Conservation (phyloP, 2,113 vertebrate species). For the Zosterops lateralis region DNA sequence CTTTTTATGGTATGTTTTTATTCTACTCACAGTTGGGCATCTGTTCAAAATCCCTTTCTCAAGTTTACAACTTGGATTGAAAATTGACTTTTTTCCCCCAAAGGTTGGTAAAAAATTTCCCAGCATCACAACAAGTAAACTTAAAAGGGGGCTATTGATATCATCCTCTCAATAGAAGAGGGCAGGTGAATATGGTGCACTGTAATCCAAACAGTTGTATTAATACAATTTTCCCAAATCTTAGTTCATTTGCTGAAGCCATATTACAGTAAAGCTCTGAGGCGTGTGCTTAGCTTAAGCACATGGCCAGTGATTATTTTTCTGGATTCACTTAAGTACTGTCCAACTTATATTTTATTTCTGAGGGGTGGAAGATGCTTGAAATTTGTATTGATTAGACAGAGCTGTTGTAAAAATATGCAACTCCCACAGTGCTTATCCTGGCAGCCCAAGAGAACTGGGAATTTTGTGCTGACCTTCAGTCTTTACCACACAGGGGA, state of each 20-base stretch:
- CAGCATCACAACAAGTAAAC: not conserved
- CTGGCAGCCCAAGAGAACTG: not conserved
- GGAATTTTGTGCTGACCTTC: not conserved
- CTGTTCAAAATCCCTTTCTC: not conserved
- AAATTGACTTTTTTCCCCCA: not conserved
- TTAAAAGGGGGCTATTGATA: not conserved
- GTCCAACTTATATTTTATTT: constrained; percentile 1
- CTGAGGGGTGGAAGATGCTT: not conserved
- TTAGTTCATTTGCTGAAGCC: not conserved
- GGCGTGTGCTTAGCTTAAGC: constrained; percentile 14
- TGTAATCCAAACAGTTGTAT: not conserved
- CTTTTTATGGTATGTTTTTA: not conserved
- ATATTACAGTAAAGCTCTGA: constrained; percentile 16
- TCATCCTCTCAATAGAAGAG: not conserved
- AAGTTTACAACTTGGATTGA: not conserved
- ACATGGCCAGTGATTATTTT: not conserved
- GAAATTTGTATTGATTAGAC: not conserved
- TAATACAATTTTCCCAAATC: not conserved
- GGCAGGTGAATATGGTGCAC: not conserved
- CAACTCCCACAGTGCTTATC: not conserved
- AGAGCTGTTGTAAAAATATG: not conserved
- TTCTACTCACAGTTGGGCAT: not conserved
- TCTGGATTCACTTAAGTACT: not conserved
- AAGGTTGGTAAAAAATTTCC: not conserved
- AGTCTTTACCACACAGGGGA: not conserved